These are phyloP conservation scores for Nebria salina DNA, from an alignment of 2,888 invertebrate species.

Conservation along the genomic window DNA sequence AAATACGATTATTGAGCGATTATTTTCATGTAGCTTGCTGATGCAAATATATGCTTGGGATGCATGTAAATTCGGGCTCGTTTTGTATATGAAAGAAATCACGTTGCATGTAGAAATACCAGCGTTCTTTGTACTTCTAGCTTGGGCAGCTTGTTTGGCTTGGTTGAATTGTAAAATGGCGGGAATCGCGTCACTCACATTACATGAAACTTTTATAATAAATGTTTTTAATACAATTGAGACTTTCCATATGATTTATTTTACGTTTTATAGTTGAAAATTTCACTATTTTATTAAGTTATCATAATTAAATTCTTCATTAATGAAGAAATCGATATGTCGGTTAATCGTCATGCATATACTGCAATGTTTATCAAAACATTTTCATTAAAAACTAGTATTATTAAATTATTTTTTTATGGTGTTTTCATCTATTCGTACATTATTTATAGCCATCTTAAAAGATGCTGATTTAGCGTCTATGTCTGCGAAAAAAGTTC, in stretches of 20 bases:
- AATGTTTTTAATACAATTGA: neutral
- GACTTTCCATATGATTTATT: neutral
- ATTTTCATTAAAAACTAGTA: no score
- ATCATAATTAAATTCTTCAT: neutral
- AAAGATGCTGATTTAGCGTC: conserved; percentile 86
- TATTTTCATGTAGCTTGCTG: conserved; percentile 2
- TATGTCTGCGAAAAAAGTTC: conserved; percentile 89
- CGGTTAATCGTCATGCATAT: no score
- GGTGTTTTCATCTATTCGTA: no score
- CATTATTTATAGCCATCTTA: conserved; percentile 73
- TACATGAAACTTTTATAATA: conserved; percentile 9
- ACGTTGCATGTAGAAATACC: conserved; percentile 6
- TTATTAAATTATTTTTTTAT: no score
- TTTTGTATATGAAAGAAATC: neutral
- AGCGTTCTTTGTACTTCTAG: conserved; percentile 18
- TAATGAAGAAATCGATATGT: neutral
- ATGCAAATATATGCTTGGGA: neutral
- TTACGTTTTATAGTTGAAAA: neutral
- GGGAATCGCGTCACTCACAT: conserved; percentile 29
- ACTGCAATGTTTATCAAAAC: no score
- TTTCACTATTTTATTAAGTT: neutral
- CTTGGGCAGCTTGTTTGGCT: conserved; percentile 27
- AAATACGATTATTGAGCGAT: conserved; percentile 12
- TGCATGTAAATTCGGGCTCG: neutral
- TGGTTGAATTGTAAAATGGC: conserved; percentile 46